Evolutionary conservation across 2,888 invertebrate genomes (phyloP).

Genomic region (Noctuana brunneofusca): DNA sequence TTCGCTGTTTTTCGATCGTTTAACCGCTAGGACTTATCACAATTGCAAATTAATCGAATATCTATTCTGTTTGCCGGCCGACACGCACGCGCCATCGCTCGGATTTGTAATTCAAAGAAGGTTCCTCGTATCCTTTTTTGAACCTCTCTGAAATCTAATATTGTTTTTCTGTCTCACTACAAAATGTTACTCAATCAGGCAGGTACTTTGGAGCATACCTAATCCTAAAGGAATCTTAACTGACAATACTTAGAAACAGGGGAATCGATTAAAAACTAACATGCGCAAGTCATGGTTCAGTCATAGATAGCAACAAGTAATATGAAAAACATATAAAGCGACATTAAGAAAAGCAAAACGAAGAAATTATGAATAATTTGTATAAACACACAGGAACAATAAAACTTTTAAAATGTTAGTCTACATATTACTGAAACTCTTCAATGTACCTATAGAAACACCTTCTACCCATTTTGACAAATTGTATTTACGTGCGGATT

Average conservation of each 20-base stretch:
- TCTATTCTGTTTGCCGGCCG: conserved; percentile 61
- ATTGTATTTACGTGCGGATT: conserved; percentile 42
- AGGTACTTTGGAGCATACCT: conserved; percentile 13
- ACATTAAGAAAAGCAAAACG: conserved; percentile 70
- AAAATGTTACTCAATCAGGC: conserved; percentile 28
- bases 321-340: conserved; percentile 70
- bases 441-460: conserved; percentile 43
- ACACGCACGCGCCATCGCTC: conserved; percentile 52
- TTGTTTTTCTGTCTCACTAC: conserved; percentile 45
- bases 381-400: conserved; percentile 45
- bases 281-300: conserved; percentile 64
- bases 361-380: conserved; percentile 53
- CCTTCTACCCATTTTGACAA: conserved; percentile 32
- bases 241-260: conserved; percentile 26
- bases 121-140: conserved; percentile 55
- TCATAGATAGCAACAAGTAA: conserved; percentile 61
- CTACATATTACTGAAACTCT: conserved; percentile 59
- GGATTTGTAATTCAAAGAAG: conserved; percentile 72
- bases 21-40: conserved; percentile 70
- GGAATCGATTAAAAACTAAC: conserved; percentile 29
- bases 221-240: conserved; percentile 19
- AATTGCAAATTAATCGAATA: conserved; percentile 80
- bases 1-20: conserved; percentile 68
- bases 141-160: conserved; percentile 52
- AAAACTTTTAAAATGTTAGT: conserved; percentile 48